Percentiles rank a stretch among this genome's conserved stretches.
Conservation (phyloP, 2,797 vertebrate species). For the Spatula clypeata region DNA sequence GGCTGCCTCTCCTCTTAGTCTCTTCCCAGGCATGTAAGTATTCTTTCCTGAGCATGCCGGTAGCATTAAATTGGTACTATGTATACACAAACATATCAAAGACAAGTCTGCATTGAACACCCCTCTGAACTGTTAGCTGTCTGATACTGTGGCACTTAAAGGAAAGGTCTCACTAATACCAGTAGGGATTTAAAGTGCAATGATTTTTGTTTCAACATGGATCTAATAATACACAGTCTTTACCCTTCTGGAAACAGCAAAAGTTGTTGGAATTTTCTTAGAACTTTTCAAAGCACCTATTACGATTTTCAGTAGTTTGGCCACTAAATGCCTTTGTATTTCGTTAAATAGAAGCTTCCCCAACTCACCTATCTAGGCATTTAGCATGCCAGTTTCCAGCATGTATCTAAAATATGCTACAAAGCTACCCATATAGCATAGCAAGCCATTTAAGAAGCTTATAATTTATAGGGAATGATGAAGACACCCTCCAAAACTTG, state of each 20-base stretch:
- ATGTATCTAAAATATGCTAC: not conserved
- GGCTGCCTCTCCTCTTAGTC: not conserved
- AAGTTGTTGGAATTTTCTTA: not conserved
- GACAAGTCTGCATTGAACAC: not conserved
- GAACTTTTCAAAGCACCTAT: not conserved
- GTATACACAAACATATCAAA: not conserved
- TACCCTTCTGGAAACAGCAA: not conserved
- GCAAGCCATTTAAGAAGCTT: not conserved
- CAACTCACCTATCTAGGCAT: not conserved
- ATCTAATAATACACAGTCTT: not conserved
- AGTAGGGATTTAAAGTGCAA: not conserved
- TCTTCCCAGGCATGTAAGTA: not conserved
- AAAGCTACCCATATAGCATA: not conserved
- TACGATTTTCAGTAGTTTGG: constrained; percentile 4
- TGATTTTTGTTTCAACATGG: not conserved
- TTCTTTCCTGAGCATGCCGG: not conserved
- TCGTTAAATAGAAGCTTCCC: not conserved
- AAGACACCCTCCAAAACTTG: not conserved
- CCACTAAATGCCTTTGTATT: not conserved
- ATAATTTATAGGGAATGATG: not conserved
- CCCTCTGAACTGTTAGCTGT: not conserved
- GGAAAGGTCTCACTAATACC: not conserved
- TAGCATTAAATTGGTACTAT: not conserved
- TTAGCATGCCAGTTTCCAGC: not conserved
- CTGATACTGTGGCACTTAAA: not conserved